These are phyloP conservation scores for Cyrtonyx montezumae DNA, from an alignment of 2,113 vertebrate species.

Conservation along the genomic window DNA sequence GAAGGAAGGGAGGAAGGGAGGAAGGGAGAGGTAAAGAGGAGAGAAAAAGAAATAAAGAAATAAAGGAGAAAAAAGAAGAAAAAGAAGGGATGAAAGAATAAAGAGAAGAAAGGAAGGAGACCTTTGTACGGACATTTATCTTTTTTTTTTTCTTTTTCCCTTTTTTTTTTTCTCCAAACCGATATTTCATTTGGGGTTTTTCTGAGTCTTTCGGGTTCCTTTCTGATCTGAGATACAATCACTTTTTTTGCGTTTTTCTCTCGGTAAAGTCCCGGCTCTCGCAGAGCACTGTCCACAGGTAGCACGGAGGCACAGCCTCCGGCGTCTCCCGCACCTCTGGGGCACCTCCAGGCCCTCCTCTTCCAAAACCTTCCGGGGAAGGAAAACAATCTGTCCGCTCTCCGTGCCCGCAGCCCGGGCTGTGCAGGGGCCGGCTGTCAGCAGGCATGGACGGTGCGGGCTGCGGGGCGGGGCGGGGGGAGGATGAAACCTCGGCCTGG, in stretches of 20 bases:
- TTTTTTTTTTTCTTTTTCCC: fast-evolving
- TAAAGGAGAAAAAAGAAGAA: too few relatives aligned
- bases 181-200: not conserved
- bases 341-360: not conserved
- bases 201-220: not conserved
- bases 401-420: not conserved
- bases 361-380: not conserved
- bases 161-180: not conserved
- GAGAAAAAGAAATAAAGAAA: fast-evolving
- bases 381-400: not conserved
- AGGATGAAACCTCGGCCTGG: not conserved
- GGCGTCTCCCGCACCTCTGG: not conserved
- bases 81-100: not conserved
- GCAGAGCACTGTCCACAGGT: too few relatives aligned
- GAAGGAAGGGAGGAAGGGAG: too few relatives aligned
- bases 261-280: not conserved
- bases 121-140: not conserved
- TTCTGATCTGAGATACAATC: not conserved
- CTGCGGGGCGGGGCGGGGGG: too few relatives aligned
- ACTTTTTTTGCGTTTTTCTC: not conserved
- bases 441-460: not conserved
- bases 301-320: not conserved
- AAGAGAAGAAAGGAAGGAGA: not conserved
- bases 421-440: not conserved
- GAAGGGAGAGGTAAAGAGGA: too few relatives aligned